A percentile compares a stretch with the other conserved stretches of the same genome.
Conservation (phyloP, 2,888 invertebrate genomes). For the Agonopterix arenella region DNA sequence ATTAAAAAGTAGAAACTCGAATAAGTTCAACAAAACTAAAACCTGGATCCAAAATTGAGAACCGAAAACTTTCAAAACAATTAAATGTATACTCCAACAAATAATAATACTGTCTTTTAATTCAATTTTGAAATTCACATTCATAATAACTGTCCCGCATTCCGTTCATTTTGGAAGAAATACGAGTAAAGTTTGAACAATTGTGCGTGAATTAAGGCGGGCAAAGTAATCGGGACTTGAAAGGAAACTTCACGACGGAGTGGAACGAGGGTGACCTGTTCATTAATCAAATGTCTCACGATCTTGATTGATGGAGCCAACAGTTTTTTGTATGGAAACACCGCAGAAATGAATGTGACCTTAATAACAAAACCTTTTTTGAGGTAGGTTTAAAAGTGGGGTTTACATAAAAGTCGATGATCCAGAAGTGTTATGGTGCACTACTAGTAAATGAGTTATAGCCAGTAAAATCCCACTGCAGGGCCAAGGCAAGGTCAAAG, state of each 20-base stretch:
- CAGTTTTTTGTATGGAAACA: not conserved
- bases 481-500: no score
- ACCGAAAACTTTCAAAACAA: no score
- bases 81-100: no score
- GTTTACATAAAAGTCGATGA: no score
- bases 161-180: constrained; percentile 8
- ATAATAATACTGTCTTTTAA: not conserved
- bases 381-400: no score
- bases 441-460: no score
- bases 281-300: constrained; percentile 11
- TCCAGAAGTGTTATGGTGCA: no score
- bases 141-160: not conserved
- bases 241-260: constrained; percentile 1
- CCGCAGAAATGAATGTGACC: not conserved
- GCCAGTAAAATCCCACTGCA: no score
- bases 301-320: constrained; percentile 11
- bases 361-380: not conserved
- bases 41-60: no score
- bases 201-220: constrained; percentile 1
- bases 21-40: no score
- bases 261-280: constrained; percentile 3
- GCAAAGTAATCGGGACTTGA: constrained; percentile 1
- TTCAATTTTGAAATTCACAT: not conserved
- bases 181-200: constrained; percentile 4
- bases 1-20: no score